Evolutionary conservation across 2,797 vertebrate genomes (phyloP), one percentile per base, ranked within the genome.

Genomic region (Rhodeus uyekii): DNA sequence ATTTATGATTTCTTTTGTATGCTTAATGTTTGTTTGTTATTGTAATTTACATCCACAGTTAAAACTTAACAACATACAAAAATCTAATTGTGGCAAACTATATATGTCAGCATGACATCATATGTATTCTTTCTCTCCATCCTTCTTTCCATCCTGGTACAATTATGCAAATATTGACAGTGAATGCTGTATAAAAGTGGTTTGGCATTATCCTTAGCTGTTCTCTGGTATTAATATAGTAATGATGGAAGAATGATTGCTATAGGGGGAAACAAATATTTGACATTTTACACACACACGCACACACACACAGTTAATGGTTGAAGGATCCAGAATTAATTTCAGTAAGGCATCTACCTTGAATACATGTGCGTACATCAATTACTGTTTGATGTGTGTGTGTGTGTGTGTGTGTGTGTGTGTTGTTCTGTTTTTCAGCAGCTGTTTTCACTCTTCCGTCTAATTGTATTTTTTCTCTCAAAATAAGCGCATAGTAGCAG

Each of bases 391-490:
- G 2, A 7, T 5, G 34, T 55, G 22, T 34, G 29, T 34, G 8
- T 19, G n/a, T 29, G 16, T 19, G 9, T 29, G 34, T 55, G 14
- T 29, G 34, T 32, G 12, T 53, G 22, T 55, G 1, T 39, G 61
- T 27, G 5, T 67, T 19, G 44, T 39, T 14, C 18, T 78, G 76
- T 42, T 64, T 46, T 63, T 73, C 36, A 73, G 58, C 46, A 68
- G 61, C 69, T 84, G 69, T 65, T 74, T 53, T 84, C 61, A 73
- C 36, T 74, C 46, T 73, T 77, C 16, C 61, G 55, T 78, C 53
- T 34, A 67, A 29, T n/a, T 55, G 46, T 4, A 67, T 46, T 5
- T 34, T n/a, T 38, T 74, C 76, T 71, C 53, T 78, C 16, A 18
- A 36, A 46, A 55, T 58, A 48, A 60, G 48, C 19, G 67, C 29